Percentiles rank a stretch among this genome's conserved stretches.
Conservation (phyloP, 2,797 vertebrate genomes). For the Sebastes glaucus region DNA sequence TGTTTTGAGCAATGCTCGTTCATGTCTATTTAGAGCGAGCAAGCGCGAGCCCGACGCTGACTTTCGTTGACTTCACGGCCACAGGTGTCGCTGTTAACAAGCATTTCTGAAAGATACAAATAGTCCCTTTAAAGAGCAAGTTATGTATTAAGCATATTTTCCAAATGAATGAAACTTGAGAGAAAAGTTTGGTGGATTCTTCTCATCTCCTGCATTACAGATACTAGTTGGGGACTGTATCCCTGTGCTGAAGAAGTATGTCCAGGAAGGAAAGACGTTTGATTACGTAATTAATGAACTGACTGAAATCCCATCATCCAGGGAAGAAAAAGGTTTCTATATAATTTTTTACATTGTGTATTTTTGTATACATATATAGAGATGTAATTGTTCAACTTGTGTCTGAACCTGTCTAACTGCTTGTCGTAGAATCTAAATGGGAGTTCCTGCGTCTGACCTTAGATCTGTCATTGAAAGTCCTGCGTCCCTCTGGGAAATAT, state of each 20-base stretch:
- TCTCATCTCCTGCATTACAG: slow-evolving; percentile 67
- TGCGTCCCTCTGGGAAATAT: slow-evolving; percentile 94
- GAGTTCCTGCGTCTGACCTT: slow-evolving; percentile 96
- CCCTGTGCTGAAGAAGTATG: slow-evolving; percentile 95
- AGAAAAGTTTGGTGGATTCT: neutral
- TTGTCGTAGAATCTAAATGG: slow-evolving; percentile 91
- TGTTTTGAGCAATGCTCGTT: too few species aligned
- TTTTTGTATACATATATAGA: neutral
- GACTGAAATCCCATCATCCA: slow-evolving; percentile 96
- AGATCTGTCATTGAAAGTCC: slow-evolving; percentile 94
- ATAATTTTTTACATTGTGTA: neutral
- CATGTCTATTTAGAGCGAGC: too few species aligned
- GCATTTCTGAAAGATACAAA: too few species aligned
- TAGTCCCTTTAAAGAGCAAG: neutral
- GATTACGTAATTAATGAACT: slow-evolving; percentile 99
- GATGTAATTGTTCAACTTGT: neutral
- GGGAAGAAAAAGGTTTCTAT: slow-evolving; percentile 91
- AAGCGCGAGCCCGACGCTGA: too few species aligned
- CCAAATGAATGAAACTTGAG: neutral
- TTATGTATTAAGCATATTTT: neutral
- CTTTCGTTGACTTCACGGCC: too few species aligned
- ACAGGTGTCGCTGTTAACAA: too few species aligned
- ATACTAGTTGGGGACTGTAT: slow-evolving; percentile 96
- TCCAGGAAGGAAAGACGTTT: slow-evolving; percentile 93
- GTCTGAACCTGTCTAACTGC: neutral